These are phyloP conservation scores for Stegastes partitus DNA, from an alignment of 2,113 vertebrate species.

Conservation along the genomic window DNA sequence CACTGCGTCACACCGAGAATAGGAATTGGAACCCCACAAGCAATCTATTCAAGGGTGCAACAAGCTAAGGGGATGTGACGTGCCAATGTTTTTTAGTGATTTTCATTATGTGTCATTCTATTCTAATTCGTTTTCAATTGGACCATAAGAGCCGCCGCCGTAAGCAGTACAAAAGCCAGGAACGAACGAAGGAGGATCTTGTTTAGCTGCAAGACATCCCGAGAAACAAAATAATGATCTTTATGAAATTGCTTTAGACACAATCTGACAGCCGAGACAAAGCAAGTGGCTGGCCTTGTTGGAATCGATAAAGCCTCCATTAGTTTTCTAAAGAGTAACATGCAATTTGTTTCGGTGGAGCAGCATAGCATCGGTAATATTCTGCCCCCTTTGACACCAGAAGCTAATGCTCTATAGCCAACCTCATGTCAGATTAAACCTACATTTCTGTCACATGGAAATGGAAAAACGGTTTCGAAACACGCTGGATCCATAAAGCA, in stretches of 20 bases:
- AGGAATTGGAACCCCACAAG: conserved; percentile 81
- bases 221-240: conserved; percentile 83
- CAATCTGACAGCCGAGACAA: conserved; percentile 81
- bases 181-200: conserved; percentile 71
- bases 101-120: conserved; percentile 86
- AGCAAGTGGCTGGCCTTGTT: conserved; percentile 77
- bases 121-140: conserved; percentile 87
- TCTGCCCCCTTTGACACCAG: conserved; percentile 60
- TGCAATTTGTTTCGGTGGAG: conserved; percentile 72
- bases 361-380: conserved; percentile 69
- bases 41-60: conserved; percentile 85
- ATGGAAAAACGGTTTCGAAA: conserved; percentile 42
- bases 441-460: conserved; percentile 69
- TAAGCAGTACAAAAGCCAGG: conserved; percentile 62
- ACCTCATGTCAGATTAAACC: conserved; percentile 72
- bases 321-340: conserved; percentile 79
- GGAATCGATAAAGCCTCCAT: conserved; percentile 83
- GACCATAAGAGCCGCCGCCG: conserved; percentile 79
- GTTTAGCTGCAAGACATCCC: conserved; percentile 77
- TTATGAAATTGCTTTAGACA: conserved; percentile 83
- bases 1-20: conserved; percentile 50
- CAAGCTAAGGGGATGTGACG: conserved; percentile 84
- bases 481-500: conserved; percentile 71
- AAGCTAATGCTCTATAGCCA: conserved; percentile 65
- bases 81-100: conserved; percentile 82